Base-by-base conservation (phyloP, 2,888 invertebrate genomes). In the Pogonocherus hispidulus region DNA sequence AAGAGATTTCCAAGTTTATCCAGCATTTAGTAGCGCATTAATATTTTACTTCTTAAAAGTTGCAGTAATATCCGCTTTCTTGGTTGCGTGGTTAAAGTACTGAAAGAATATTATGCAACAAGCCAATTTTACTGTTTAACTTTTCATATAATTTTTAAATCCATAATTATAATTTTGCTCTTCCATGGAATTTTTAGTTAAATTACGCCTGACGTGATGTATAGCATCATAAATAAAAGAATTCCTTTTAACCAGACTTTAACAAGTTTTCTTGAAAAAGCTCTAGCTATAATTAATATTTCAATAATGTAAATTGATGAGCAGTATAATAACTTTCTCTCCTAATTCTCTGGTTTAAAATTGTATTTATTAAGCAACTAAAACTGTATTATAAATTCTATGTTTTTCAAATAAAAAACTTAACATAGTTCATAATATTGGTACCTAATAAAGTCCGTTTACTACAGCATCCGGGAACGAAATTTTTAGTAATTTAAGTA, bases 11-110 rank as follows among this genome's bases (percentile, higher is more conserved):
- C 55, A 51, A 55, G 62, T 71, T 63, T 46, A 62, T 63, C 66
- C 49, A 35, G 41, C 62, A 57, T 63, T 71, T 66, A 71, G 67
- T 20, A 44, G 23, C 27, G 60, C 65, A 55, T 68, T 65, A 66
- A 71, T 68, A 68, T 68, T 68, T 71, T 49, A 71, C 51, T 65
- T 62, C 63, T 60, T 22, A 47, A 54, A 69, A 66, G 63, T 57
- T 69, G 52, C 66, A 46, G 56, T 49, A 52, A 51, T 57, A 60
- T 44, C 63, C 51, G 56, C 46, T 57, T 35, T 52, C 49, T 57
- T 41, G 63, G 44, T 51, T 55, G 32, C n/a, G 51, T 35, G 44
- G 47, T 35, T 54, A 23, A 32, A 63, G 59, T 44, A 44, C 27
- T 37, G 20, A 47, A 46, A 56, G 59, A 56, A 52, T 65, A 65